Percentiles rank a stretch among this genome's conserved stretches.
Conservation (phyloP, 2,797 vertebrate species). For the Oreortyx pictus region DNA sequence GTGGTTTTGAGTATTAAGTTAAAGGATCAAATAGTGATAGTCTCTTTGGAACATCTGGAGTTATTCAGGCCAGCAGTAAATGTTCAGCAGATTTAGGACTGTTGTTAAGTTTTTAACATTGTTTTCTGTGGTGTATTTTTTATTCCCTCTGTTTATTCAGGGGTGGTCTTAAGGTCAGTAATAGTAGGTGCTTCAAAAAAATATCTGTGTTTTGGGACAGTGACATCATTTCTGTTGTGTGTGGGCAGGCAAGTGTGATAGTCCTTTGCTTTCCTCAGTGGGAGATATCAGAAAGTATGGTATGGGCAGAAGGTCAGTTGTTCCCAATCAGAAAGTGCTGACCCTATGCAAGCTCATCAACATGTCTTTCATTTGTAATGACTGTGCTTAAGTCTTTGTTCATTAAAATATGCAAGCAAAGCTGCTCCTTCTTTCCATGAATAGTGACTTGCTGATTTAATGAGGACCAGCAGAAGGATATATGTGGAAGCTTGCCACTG, state of each 20-base stretch:
- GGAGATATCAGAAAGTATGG: conserved; percentile 55
- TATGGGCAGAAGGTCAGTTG: conserved; percentile 65
- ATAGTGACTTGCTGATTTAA: conserved; percentile 52
- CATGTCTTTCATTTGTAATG: conserved; percentile 68
- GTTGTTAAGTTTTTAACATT: conserved; percentile 60
- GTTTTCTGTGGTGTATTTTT: conserved; percentile 31
- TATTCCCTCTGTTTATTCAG: conserved; percentile 43
- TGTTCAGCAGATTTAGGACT: conserved; percentile 53
- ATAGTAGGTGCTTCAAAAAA: conserved; percentile 66
- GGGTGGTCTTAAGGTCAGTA: conserved; percentile 70
- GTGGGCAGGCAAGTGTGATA: conserved; percentile 63
- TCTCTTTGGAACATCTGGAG: conserved; percentile 70
- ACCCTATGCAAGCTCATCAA: conserved; percentile 70
- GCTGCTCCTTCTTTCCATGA: conserved; percentile 35
- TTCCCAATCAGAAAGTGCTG: conserved; percentile 66
- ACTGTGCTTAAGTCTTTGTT: conserved; percentile 71
- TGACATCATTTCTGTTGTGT: conserved; percentile 65
- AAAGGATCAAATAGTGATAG: conserved; percentile 73
- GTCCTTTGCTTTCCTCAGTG: conserved; percentile 54
- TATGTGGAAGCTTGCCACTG: conserved; percentile 17
- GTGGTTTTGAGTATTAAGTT: conserved; percentile 72
- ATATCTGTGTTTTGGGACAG: conserved; percentile 56
- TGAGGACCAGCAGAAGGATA: conserved; percentile 40
- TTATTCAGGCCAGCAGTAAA: conserved; percentile 70
- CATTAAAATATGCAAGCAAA: conserved; percentile 69